Conservation (phyloP, 2,113 vertebrate genomes). For the Rhinopomastus cyanomelas region DNA sequence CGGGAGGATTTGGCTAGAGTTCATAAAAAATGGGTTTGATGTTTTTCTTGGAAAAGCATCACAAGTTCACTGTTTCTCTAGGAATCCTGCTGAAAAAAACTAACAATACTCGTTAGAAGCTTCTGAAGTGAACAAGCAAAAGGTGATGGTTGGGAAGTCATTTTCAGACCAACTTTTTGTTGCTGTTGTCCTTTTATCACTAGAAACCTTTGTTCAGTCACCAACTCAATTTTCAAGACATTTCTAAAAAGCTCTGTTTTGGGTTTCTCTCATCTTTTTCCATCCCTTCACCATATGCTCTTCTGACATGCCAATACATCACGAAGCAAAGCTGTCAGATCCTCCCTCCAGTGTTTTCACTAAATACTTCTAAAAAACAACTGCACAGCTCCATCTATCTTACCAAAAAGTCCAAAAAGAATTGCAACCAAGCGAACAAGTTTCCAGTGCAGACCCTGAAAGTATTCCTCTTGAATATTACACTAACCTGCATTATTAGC, state of each 20-base stretch:
- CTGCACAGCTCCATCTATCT: background rate
- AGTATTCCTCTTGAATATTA: background rate
- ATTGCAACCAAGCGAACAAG: background rate
- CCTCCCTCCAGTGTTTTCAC: background rate
- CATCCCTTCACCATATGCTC: constrained; percentile 16
- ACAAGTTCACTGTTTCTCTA: background rate
- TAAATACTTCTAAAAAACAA: background rate
- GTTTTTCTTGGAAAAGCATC: background rate
- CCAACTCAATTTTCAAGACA: background rate
- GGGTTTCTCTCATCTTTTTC: background rate
- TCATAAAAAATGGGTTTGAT: background rate
- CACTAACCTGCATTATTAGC: background rate
- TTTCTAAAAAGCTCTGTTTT: background rate
- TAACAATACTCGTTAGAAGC: background rate
- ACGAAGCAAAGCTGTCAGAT: background rate
- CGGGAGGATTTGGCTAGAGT: fast-evolving
- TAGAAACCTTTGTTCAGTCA: background rate
- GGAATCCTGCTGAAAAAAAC: background rate
- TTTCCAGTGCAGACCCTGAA: background rate
- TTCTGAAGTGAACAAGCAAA: background rate
- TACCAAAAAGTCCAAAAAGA: background rate
- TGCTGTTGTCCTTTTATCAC: background rate
- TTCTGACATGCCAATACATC: constrained; percentile 21
- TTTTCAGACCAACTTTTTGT: background rate
- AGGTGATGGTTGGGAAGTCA: background rate